Evolutionary conservation across 2,888 invertebrate genomes (phyloP).

Genomic region (Thereva unica): DNA sequence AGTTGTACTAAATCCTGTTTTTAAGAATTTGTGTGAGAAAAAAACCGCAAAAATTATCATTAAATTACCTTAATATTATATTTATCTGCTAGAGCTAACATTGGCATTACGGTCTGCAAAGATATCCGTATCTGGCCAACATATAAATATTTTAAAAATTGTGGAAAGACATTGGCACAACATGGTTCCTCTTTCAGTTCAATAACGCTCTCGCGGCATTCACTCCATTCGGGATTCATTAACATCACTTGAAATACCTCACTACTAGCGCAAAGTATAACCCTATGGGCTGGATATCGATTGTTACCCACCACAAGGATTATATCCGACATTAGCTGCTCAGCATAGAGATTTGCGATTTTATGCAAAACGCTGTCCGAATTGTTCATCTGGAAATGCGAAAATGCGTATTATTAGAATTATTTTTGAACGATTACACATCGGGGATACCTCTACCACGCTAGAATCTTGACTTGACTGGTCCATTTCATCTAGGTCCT

Average conservation of each 20-base stretch:
- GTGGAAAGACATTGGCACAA: constrained; percentile 83
- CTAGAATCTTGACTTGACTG: constrained; percentile 47
- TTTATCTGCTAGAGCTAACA: constrained; percentile 89
- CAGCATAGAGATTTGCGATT: constrained; percentile 81
- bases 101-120: constrained; percentile 81
- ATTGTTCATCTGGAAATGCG: constrained; percentile 74
- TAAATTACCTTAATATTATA: constrained; percentile 80
- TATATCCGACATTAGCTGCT: constrained; percentile 88
- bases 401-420: neutral
- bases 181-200: constrained; percentile 83
- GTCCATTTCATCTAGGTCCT: constrained; percentile 38
- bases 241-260: constrained; percentile 98
- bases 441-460: constrained; percentile 43
- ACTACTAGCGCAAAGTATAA: constrained; percentile 90
- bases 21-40: neutral
- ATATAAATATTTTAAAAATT: constrained; percentile 85
- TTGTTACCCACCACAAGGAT: constrained; percentile 79
- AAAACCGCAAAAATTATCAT: neutral
- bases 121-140: constrained; percentile 88
- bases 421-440: neutral
- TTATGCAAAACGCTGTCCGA: constrained; percentile 79
- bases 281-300: constrained; percentile 84
- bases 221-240: constrained; percentile 91
- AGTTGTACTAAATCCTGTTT: constrained; percentile 76
- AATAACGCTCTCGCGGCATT: constrained; percentile 82